Percentiles rank a stretch among this genome's conserved stretches.
phyloP scores from a whole-genome alignment of 1,140 invertebrate genomes.

The Harpegnathos saltator region DNA sequence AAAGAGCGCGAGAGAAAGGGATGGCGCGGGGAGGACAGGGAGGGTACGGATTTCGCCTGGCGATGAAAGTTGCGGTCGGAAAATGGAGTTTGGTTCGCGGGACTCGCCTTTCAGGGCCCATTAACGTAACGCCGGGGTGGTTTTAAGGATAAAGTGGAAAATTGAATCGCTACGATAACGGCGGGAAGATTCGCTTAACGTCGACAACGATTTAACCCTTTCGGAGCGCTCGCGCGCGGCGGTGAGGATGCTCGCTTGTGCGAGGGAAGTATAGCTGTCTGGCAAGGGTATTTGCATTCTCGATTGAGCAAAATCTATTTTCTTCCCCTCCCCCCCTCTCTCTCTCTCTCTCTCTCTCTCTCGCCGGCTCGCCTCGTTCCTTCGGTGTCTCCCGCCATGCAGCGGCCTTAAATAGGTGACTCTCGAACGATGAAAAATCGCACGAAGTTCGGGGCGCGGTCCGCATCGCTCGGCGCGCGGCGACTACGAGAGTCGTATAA shows the following conservation, averaged over 20 bases:
- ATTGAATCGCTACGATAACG: conserved; percentile 58
- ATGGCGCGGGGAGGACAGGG: neutral
- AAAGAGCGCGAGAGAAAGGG: too few relatives aligned
- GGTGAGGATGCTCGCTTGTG: neutral
- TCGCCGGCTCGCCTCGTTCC: too few relatives aligned
- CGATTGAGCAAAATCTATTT: neutral
- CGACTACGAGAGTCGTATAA: neutral
- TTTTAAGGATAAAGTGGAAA: conserved; percentile 58
- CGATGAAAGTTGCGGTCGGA: conserved; percentile 21
- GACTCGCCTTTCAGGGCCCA: conserved; percentile 52
- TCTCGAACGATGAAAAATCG: conserved; percentile 41
- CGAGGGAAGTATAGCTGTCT: neutral
- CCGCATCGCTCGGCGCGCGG: neutral
- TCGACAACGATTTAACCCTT: conserved; percentile 57
- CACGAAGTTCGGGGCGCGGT: neutral
- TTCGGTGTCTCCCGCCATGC: neutral
- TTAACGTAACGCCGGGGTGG: conserved; percentile 30
- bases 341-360: neutral
- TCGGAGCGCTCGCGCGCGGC: neutral
- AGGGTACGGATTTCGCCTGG: neutral
- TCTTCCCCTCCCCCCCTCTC: neutral
- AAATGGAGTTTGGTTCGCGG: conserved; percentile 36
- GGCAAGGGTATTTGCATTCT: conserved; percentile 28
- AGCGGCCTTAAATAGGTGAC: neutral
- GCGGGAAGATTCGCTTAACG: conserved; percentile 53